These are phyloP conservation scores for Pluvialis apricaria DNA, from an alignment of 2,113 vertebrate genomes.

Conservation along the genomic window DNA sequence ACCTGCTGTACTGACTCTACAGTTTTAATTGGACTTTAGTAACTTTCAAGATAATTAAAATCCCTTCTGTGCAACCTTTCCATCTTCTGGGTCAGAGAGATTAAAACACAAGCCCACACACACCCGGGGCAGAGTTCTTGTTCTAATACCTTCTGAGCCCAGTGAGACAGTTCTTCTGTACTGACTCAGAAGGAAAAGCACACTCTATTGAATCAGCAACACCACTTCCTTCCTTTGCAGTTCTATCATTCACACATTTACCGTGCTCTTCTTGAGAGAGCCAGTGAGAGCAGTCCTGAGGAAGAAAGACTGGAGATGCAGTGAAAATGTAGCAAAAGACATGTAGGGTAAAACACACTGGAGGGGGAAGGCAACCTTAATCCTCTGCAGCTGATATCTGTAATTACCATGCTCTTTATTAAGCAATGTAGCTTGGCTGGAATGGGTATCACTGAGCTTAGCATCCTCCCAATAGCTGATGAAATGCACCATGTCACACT, in stretches of 20 bases:
- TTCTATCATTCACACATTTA: constrained; percentile 20
- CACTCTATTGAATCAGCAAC: constrained; percentile 54
- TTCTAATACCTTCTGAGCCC: constrained; percentile 40
- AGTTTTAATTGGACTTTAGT: constrained; percentile 1
- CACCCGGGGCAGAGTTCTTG: not conserved
- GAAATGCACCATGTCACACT: not conserved
- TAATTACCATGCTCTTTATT: not conserved
- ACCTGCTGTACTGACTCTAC: not conserved
- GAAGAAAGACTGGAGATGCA: not conserved
- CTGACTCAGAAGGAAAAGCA: constrained; percentile 61
- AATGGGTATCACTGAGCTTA: not conserved
- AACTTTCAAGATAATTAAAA: constrained; percentile 31
- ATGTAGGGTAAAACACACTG: not conserved
- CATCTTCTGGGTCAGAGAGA: constrained; percentile 14
- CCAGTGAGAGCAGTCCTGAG: not conserved
- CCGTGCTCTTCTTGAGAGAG: not conserved
- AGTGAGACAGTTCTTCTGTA: constrained; percentile 41
- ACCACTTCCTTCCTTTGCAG: constrained; percentile 58
- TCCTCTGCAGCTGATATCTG: not conserved
- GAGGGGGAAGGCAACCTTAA: not conserved
- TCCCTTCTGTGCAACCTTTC: constrained; percentile 16
- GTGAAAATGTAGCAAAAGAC: not conserved
- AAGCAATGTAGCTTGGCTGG: not conserved
- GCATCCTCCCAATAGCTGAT: not conserved
- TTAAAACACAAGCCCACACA: constrained; percentile 29